Base-by-base conservation (phyloP, 2,797 vertebrate genomes). In the Poeciliopsis infans region DNA sequence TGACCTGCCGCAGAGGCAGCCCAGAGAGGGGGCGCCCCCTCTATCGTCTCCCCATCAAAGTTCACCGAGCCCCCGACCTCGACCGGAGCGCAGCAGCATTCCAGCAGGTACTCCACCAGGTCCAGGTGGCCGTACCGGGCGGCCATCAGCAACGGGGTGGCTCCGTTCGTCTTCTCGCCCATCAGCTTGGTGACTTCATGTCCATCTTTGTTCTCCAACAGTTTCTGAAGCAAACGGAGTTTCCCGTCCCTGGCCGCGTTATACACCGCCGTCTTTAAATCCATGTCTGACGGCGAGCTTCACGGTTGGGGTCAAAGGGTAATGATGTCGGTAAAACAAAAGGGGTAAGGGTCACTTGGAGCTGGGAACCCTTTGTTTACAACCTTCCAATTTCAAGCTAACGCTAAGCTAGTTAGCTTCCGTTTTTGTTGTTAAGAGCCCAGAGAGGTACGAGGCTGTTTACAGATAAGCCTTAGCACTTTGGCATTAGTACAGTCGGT, bases 181-280 rank as follows among this genome's bases (percentile, higher is more conserved):
- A 98, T 97, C 57, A 99, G 84, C 1, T 96, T 95, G 76, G 95
- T 96, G 78, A 99, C 96, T 80, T 99, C 98, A 88, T 96, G 96
- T 88, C 96, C 97, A 81, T 96, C 97, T 95, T 98, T 99, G 96
- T 97, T 98, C 77, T 97, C 97, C 94, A 99, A 79, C n/a, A 99
- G 95, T 88, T 98, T 99, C 89, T 97, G 97, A 46, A 99, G 97
- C 78, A 99, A 95, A 69, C 97, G 96, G 74, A 99, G 97, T 92
- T 99, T 99, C 57, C 98, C 98, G 94, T 99, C 98, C 80, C 98
- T 95, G 88, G 97, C 98, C 78, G 98, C 98, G 46, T 99, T 98
- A 83, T 99, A 99, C 13, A 98, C 97, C 0, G 98, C 98, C 2
- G 97, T 99, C 95, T 99, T 98, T 91, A 99, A 96, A 98, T 99